Conservation (phyloP, 2,113 vertebrate genomes). For the Aix galericulata region DNA sequence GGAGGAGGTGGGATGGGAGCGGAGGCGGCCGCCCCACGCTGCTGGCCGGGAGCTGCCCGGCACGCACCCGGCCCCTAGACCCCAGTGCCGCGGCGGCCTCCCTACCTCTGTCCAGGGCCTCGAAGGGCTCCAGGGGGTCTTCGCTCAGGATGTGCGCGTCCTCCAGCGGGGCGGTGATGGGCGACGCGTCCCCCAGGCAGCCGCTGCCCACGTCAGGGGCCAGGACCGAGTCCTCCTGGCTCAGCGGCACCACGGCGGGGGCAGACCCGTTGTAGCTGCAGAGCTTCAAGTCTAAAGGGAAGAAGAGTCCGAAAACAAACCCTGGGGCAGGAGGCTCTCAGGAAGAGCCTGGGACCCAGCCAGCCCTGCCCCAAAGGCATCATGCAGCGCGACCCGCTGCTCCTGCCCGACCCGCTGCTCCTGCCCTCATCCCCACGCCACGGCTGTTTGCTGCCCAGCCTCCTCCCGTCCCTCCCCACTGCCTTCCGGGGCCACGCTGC, state of each 20-base stretch:
- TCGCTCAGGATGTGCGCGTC: slow-evolving; percentile 71
- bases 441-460: fast-evolving
- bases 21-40: too few relatives aligned
- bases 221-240: slow-evolving; percentile 71
- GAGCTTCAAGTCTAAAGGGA: slow-evolving; percentile 71
- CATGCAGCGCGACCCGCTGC: fast-evolving
- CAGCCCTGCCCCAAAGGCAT: fast-evolving
- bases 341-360: neutral
- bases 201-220: slow-evolving; percentile 50
- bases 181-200: slow-evolving; percentile 72
- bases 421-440: fast-evolving
- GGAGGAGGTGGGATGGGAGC: neutral
- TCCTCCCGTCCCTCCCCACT: too few relatives aligned
- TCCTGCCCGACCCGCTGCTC: fast-evolving
- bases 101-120: slow-evolving; percentile 74
- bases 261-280: slow-evolving; percentile 67
- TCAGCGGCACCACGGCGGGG: slow-evolving; percentile 54
- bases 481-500: too few relatives aligned
- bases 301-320: fast-evolving
- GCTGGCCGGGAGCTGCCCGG: neutral
- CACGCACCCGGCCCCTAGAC: too few relatives aligned
- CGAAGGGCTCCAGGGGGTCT: slow-evolving; percentile 78
- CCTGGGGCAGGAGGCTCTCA: fast-evolving
- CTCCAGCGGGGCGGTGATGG: slow-evolving; percentile 73
- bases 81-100: too few relatives aligned